phyloP scores from a whole-genome alignment of 2,888 invertebrate species.

The Trachelus iudaicus region DNA sequence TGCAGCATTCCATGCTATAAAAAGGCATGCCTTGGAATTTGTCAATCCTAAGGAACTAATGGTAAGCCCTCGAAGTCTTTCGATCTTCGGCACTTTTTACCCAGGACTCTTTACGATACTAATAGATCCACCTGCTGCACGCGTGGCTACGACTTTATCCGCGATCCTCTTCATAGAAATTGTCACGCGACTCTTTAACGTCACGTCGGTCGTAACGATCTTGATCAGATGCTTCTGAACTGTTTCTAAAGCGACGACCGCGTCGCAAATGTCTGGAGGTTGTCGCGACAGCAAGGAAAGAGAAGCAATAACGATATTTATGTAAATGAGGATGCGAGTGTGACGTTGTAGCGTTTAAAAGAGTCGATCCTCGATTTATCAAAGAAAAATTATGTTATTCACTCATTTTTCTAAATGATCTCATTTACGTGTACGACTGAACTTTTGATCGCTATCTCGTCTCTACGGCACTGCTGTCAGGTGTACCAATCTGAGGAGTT shows the following conservation, averaged over 20 bases:
- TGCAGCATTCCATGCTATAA: constrained; percentile 96
- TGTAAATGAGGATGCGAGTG: background rate
- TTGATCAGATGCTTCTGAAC: background rate
- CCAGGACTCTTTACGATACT: background rate
- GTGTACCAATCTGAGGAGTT: background rate
- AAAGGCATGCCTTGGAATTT: constrained; percentile 92
- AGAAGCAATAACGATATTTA: background rate
- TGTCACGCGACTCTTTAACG: background rate
- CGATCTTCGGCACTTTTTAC: background rate
- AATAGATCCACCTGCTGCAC: background rate
- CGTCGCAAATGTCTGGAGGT: too few species aligned
- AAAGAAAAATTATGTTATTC: background rate
- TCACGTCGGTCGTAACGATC: background rate
- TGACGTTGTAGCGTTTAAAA: background rate
- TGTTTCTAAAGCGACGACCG: background rate
- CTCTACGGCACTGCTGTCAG: too few species aligned
- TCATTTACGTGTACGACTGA: too few species aligned
- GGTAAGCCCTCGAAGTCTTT: constrained; percentile 67
- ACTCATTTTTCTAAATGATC: too few species aligned
- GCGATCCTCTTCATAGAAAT: background rate
- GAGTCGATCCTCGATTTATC: background rate
- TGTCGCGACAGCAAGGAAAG: too few species aligned
- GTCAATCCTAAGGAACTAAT: constrained; percentile 90
- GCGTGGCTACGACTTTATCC: background rate
- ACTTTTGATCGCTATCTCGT: too few species aligned